Base-by-base conservation (phyloP, 1,140 invertebrate species). In the Panulirus ornatus region DNA sequence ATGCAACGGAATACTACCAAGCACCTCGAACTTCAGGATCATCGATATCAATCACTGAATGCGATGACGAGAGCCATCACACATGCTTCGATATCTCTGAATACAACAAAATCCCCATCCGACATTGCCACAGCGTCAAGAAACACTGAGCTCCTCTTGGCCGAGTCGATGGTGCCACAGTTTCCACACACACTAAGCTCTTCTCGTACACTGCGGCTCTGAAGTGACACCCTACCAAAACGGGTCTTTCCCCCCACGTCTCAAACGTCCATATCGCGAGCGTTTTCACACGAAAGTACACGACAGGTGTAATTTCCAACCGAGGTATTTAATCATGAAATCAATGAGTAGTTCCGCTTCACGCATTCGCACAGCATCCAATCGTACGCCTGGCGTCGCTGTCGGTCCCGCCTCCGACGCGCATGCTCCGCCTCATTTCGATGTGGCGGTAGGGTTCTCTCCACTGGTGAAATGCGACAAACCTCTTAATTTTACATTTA, bases 31-130 rank as follows among this genome's bases (percentile, higher is more conserved):
- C 54, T 73, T 84, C 51, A 71, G 34, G 38, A 84, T 84, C 83
- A 73, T 73, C 30, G 83, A 84, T 51, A 84, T 84, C 66, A 84
- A 84, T 84, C 83, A 84, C 70, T 84, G n/a, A 84, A 84, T 84
- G 83, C 66, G 73, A 84, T 84, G 83, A 84, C 83, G 47, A 34
- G 82, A 84, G 66, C 42, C 83, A 84, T 73, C 83, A 84, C 83
- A 84, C 63, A 71, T 71, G 83, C 83, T 44, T 73, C 66, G 83
- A 71, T 73, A 84, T 73, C 83, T 44, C 44, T 71, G 30, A 42
- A 47, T 27, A 44, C 70, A 40, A 84, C 83, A 51, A n/a, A 73
- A 34, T n/a, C 1, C 47, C 83, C 66, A 38, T 34, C 83, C 66
- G 22, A 22, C 83, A 47, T 34, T 27, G n/a, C 44, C 83, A 84